These are phyloP conservation scores for Neocrepidodera transversa DNA, from an alignment of 2,888 invertebrate species.

Conservation along the genomic window DNA sequence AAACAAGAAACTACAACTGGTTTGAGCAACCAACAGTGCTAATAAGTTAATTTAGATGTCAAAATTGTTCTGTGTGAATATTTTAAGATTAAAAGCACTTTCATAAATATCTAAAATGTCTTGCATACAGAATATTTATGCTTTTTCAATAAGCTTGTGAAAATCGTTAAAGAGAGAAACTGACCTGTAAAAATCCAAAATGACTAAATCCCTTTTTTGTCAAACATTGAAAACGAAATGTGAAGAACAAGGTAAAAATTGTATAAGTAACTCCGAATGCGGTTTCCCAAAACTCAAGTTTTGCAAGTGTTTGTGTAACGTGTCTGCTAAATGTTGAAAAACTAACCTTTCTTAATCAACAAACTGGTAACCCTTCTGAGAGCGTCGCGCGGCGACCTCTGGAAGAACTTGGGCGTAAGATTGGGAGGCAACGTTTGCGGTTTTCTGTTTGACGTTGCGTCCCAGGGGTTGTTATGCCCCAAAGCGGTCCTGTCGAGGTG, in stretches of 20 bases:
- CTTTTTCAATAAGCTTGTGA: too few species aligned
- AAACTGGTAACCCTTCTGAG: slow-evolving; percentile 87
- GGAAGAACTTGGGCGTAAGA: slow-evolving; percentile 88
- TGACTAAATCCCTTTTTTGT: too few species aligned
- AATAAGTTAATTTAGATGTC: not conserved
- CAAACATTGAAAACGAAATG: too few species aligned
- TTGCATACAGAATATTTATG: too few species aligned
- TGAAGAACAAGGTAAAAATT: too few species aligned
- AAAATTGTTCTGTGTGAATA: not conserved
- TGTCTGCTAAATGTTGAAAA: not conserved
- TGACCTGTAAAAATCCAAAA: too few species aligned
- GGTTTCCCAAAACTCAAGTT: too few species aligned
- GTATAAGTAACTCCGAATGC: too few species aligned
- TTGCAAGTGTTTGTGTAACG: too few species aligned
- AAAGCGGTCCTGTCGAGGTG: slow-evolving; percentile 79
- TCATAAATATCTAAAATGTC: too few species aligned
- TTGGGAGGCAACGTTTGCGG: slow-evolving; percentile 88
- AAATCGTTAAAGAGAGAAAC: too few species aligned
- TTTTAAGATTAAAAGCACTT: too few species aligned
- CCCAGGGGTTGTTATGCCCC: slow-evolving; percentile 63
- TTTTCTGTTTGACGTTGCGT: slow-evolving; percentile 68
- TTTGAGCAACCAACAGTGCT: slow-evolving; percentile 24
- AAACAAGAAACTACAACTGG: slow-evolving; percentile 41
- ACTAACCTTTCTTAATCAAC: slow-evolving; percentile 70
- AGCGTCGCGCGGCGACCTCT: slow-evolving; percentile 86